Evolutionary conservation across 2,888 invertebrate species (phyloP).

Genomic region (Halictus ligatus): DNA sequence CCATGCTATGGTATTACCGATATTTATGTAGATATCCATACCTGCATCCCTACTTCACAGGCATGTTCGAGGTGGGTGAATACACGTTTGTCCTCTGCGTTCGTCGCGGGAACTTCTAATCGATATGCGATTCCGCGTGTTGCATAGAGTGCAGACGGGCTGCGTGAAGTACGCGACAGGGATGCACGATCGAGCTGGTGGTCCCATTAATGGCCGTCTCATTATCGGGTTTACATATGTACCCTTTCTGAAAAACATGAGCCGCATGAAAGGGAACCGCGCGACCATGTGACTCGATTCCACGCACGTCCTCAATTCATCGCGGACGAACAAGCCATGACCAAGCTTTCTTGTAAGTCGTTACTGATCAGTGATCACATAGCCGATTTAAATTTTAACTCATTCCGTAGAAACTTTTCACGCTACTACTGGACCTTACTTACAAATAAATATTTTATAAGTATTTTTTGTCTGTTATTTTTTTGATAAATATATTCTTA

Average conservation of each 20-base stretch:
- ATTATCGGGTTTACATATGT: constrained; percentile 79
- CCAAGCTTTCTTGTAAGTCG: constrained; percentile 18
- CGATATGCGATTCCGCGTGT: constrained; percentile 61
- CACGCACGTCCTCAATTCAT: constrained; percentile 31
- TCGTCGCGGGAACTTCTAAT: constrained; percentile 40
- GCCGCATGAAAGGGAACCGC: neutral
- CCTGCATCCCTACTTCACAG: constrained; percentile 5
- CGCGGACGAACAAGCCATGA: neutral
- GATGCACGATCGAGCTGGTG: constrained; percentile 69
- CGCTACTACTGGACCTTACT: too few species aligned
- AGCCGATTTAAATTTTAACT: neutral
- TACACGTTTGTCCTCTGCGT: constrained; percentile 22
- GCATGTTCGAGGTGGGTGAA: constrained; percentile 18
- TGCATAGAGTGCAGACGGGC: constrained; percentile 41
- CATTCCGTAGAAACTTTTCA: neutral
- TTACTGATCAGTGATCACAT: constrained; percentile 2
- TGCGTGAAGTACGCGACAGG: constrained; percentile 62
- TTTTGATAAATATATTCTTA: too few species aligned
- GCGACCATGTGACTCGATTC: constrained; percentile 20
- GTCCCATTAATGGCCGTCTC: constrained; percentile 75
- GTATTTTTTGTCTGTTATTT: too few species aligned
- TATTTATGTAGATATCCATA: neutral
- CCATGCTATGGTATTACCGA: neutral
- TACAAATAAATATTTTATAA: too few species aligned
- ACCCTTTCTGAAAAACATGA: constrained; percentile 36